These are phyloP conservation scores for Actinemys pallida DNA, from an alignment of 2,113 vertebrate genomes.

Conservation along the genomic window DNA sequence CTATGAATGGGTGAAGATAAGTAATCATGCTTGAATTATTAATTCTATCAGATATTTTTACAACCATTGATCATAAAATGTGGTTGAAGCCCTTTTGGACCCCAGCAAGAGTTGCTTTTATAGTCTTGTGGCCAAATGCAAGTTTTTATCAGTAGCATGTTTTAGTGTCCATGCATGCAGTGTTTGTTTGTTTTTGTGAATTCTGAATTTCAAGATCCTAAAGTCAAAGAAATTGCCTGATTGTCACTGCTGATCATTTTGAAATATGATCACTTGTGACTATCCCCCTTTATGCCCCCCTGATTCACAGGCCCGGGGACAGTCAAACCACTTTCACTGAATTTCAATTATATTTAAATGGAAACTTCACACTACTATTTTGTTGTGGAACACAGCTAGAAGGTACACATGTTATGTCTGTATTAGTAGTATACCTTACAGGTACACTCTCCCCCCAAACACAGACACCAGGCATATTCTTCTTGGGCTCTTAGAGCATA, in stretches of 20 bases:
- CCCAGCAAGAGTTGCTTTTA: background rate
- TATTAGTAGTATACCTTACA: background rate
- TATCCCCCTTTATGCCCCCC: background rate
- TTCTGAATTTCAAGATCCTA: too few relatives aligned
- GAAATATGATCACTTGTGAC: background rate
- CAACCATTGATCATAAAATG: background rate
- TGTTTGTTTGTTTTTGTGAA: too few relatives aligned
- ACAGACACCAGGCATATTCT: background rate
- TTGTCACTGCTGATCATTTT: background rate
- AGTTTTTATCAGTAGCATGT: too few relatives aligned
- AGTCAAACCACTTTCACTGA: background rate
- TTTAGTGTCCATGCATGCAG: too few relatives aligned
- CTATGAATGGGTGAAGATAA: background rate
- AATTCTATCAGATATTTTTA: background rate
- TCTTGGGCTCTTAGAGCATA: background rate
- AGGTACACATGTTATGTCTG: background rate
- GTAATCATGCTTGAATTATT: background rate
- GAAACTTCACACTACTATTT: background rate
- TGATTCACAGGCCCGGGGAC: background rate
- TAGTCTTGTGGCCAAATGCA: too few relatives aligned
- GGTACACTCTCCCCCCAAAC: background rate
- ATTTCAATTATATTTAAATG: background rate
- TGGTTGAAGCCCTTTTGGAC: background rate
- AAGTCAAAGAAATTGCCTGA: too few relatives aligned
- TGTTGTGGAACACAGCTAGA: background rate